Percentiles rank a stretch among this genome's conserved stretches.
Evolutionary conservation across 2,113 vertebrate species (phyloP).

Genomic region (Mohoua ochrocephala): DNA sequence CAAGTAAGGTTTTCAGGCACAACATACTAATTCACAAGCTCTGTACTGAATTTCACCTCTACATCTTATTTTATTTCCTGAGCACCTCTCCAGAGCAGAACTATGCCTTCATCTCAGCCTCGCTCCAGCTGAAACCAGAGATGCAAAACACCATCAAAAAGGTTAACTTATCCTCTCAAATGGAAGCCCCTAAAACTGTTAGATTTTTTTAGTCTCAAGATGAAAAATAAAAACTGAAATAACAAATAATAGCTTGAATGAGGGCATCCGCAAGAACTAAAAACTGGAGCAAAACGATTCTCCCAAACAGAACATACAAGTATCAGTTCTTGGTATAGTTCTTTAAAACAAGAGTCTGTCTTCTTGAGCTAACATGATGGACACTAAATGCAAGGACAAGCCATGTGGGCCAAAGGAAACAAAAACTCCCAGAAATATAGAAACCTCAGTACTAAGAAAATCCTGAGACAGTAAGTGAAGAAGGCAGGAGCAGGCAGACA

Average conservation of each 20-base stretch:
- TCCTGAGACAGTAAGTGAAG: neutral
- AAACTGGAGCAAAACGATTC: neutral
- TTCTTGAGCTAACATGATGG: neutral
- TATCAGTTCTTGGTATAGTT: neutral
- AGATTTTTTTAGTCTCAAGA: neutral
- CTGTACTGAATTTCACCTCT: neutral
- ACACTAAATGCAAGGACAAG: neutral
- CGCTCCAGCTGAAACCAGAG: neutral
- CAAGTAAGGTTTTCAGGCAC: neutral
- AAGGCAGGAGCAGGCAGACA: neutral
- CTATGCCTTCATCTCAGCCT: neutral
- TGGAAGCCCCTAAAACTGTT: neutral
- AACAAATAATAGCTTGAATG: neutral
- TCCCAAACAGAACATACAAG: neutral
- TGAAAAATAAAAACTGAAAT: neutral
- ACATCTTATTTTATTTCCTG: neutral
- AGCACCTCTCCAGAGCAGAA: neutral
- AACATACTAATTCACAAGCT: neutral
- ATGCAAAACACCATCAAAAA: neutral
- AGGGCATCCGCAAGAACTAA: neutral
- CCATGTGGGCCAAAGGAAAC: neutral
- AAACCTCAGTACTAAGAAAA: neutral
- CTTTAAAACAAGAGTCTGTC: neutral
- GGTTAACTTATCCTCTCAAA: neutral
- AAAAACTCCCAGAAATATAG: neutral